Base-by-base conservation (phyloP, 2,888 invertebrate genomes). In the Dasysyrphus tricinctus region DNA sequence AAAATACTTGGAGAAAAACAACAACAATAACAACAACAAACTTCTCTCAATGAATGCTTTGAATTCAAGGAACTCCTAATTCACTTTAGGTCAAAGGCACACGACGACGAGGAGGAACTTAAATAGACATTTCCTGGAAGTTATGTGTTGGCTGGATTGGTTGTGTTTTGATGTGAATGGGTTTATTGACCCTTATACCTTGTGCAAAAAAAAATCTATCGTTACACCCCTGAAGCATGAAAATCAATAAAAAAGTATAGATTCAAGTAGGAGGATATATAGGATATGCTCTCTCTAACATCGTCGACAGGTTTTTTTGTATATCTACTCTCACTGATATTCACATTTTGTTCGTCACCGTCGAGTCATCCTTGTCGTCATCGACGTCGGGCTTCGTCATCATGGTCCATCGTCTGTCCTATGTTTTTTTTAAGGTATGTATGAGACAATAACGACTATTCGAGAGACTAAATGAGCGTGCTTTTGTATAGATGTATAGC, bases 101-200 rank as follows among this genome's bases (percentile, higher is more conserved):
- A 47, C 59, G 34, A 59, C 59, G 34, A 59, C 24, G 24, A 42
- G 42, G 39, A 61, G 42, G 19, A 61, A 57, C 57, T 61, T 42
- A 24, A 24, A 59, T 42, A 74, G 37, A 79, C 39, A 59, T 32
- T 32, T 70, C 19, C 19, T 37, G 9, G 19, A 34, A 54, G 19
- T 11, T 24, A 69, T 37, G 54, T 61, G n/a, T 49, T n/a, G 19
- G 59, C 39, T 59, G 59, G 37, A 59, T 59, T 56, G 32, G 57
- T 47, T 61, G 19, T 75, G 19, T 75, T 76, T 54, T 39, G 57
- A 61, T 67, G 56, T 49, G 63, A 79, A 84, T 72, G 65, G 59
- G 76, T 85, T 80, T 80, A 24, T 85, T 85, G 80, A 77, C 76
- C 76, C 85, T 69, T 67, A 56, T 65, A 51, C 32, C 37, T 9